Evolutionary conservation across 2,888 invertebrate genomes (phyloP).

Genomic region (Folsomia candida): DNA sequence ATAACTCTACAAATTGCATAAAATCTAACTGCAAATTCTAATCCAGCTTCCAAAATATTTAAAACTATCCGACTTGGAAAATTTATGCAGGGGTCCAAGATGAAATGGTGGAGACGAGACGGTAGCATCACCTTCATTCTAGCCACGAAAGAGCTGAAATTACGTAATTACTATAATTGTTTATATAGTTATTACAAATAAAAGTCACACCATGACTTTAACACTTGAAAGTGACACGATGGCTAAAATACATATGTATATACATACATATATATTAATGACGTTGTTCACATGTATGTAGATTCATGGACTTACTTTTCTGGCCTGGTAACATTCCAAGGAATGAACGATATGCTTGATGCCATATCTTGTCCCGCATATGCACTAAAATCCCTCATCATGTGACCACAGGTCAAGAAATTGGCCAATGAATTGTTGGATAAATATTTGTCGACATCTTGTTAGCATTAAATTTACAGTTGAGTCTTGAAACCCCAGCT

Average conservation of each 20-base stretch:
- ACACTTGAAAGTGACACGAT: too few relatives aligned
- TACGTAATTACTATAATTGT: neutral
- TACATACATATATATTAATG: too few relatives aligned
- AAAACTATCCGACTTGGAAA: slow-evolving; percentile 30
- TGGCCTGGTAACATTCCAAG: slow-evolving; percentile 1
- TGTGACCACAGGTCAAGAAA: slow-evolving; percentile 43
- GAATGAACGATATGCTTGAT: slow-evolving; percentile 31
- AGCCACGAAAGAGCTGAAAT: slow-evolving; percentile 32
- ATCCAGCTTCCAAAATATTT: slow-evolving; percentile 34
- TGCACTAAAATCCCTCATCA: slow-evolving; percentile 34
- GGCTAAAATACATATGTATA: too few relatives aligned
- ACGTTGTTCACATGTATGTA: neutral
- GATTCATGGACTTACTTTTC: slow-evolving; percentile 27
- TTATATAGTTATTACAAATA: neutral
- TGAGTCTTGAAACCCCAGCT: slow-evolving; percentile 21
- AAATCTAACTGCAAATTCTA: slow-evolving; percentile 41
- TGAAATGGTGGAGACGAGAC: slow-evolving; percentile 25
- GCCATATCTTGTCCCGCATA: slow-evolving; percentile 38
- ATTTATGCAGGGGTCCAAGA: slow-evolving; percentile 40
- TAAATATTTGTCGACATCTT: slow-evolving; percentile 34
- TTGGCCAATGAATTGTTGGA: too few relatives aligned
- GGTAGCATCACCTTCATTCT: slow-evolving; percentile 32
- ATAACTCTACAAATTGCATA: slow-evolving; percentile 43
- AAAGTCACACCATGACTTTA: too few relatives aligned
- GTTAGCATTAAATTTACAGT: slow-evolving; percentile 23